Evolutionary conservation across 2,797 vertebrate genomes (phyloP).

Genomic region (Sphenodon punctatus): DNA sequence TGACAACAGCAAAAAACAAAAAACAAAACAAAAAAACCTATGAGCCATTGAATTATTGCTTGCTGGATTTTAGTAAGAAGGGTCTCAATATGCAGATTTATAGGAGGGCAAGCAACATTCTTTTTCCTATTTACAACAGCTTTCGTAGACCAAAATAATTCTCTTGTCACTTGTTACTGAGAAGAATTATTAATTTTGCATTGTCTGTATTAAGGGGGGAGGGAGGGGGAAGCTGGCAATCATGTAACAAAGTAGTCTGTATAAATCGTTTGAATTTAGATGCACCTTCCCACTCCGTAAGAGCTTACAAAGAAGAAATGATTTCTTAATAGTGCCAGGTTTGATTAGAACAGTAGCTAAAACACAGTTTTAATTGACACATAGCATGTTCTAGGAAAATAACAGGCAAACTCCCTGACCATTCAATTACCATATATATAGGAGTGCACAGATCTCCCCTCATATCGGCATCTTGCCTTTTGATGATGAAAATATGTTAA

Average conservation of each 20-base stretch:
- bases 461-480: conserved; percentile 35
- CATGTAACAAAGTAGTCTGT: conserved; percentile 14
- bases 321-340: conserved; percentile 33
- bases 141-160: conserved; percentile 45
- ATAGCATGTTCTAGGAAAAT: conserved; percentile 14
- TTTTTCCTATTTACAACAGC: conserved; percentile 19
- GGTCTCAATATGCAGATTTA: conserved; percentile 43
- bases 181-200: conserved; percentile 43
- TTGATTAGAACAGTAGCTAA: background rate
- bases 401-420: conserved; percentile 28
- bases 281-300: background rate
- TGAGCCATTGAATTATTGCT: conserved; percentile 13
- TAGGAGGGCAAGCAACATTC: conserved; percentile 26
- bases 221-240: conserved; percentile 45
- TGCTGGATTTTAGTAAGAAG: conserved; percentile 2
- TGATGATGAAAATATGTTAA: conserved; percentile 39
- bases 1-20: conserved; percentile 10
- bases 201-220: conserved; percentile 47
- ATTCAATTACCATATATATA: conserved; percentile 58
- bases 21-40: too few species aligned
- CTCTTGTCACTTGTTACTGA: conserved; percentile 35
- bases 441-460: conserved; percentile 15
- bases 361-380: conserved; percentile 5
- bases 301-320: conserved; percentile 16
- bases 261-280: conserved; percentile 38